Percentiles rank a stretch among this genome's conserved stretches.
Evolutionary conservation across 2,113 vertebrate species (phyloP).

Genomic region (Malurus cyaneus): DNA sequence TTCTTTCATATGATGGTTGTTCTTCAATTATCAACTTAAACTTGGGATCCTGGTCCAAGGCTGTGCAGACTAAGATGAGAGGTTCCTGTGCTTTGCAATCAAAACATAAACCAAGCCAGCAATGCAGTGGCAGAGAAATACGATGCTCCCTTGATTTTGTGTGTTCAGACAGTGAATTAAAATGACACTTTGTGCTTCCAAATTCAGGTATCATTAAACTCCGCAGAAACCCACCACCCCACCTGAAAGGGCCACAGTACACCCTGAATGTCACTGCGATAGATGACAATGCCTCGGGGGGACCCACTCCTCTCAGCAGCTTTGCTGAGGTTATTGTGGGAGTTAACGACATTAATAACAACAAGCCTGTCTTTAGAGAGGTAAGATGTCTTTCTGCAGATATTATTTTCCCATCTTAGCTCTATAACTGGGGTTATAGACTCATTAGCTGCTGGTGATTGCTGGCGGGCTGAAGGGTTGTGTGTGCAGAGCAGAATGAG

Average conservation of each 20-base stretch:
- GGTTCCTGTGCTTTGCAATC: background rate
- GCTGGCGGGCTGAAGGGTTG: background rate
- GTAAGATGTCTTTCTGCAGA: constrained; percentile 57
- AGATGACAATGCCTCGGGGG: constrained; percentile 85
- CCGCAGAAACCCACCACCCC: constrained; percentile 78
- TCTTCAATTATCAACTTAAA: background rate
- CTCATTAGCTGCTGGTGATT: background rate
- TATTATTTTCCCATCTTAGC: background rate
- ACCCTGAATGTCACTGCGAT: constrained; percentile 84
- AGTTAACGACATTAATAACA: constrained; percentile 89
- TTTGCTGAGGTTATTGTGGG: constrained; percentile 85
- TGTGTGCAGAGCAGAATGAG: background rate
- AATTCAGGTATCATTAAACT: constrained; percentile 85
- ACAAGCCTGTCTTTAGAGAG: constrained; percentile 86
- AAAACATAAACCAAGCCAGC: background rate
- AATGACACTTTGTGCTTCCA: background rate
- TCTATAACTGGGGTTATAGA: background rate
- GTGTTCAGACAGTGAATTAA: background rate
- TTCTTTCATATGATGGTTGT: background rate
- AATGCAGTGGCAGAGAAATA: background rate
- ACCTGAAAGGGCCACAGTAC: constrained; percentile 79
- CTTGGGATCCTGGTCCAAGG: background rate
- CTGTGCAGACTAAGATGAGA: background rate
- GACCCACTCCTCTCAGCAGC: constrained; percentile 81
- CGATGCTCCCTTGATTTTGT: background rate